A percentile compares a stretch with the other conserved stretches of the same genome.
Conservation (phyloP, 2,888 invertebrate genomes). For the Psococerastis gibbosa region DNA sequence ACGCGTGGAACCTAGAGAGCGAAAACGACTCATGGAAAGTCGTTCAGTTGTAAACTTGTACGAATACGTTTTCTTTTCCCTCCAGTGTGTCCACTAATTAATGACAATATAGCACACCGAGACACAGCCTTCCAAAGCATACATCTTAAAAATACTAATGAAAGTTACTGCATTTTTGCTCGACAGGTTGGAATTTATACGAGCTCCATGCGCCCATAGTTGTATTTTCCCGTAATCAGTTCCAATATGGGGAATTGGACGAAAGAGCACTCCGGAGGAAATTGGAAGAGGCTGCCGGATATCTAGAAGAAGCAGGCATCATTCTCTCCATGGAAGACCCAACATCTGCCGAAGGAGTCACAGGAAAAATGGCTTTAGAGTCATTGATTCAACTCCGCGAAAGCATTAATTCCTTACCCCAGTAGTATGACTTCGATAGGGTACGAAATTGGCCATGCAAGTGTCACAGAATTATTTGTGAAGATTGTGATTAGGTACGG, state of each 20-base stretch:
- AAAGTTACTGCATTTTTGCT: no score
- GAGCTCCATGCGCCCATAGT: slow-evolving; percentile 25
- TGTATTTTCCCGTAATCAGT: slow-evolving; percentile 20
- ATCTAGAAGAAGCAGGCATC: slow-evolving; percentile 19
- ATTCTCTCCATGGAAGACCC: slow-evolving; percentile 22
- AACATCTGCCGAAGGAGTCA: slow-evolving; percentile 20
- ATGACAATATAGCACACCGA: no score
- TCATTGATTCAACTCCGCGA: slow-evolving; percentile 26
- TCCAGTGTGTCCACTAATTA: no score
- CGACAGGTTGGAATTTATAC: slow-evolving; percentile 23
- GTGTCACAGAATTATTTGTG: no score
- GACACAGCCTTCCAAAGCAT: no score
- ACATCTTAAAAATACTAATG: no score
- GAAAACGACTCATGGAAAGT: no score
- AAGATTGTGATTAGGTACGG: no score
- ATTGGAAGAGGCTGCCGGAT: slow-evolving; percentile 19
- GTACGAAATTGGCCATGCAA: no score
- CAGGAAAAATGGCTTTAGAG: slow-evolving; percentile 22
- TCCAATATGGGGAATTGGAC: slow-evolving; percentile 18
- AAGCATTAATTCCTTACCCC: slow-evolving; percentile 11
- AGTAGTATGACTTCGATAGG: neutral
- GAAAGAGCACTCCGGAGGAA: slow-evolving; percentile 18
- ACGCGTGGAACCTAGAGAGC: no score
- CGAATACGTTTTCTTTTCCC: no score
- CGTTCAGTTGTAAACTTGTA: neutral